Evolutionary conservation across 1,140 invertebrate genomes (phyloP).

Genomic region (Drosophila watanabei): DNA sequence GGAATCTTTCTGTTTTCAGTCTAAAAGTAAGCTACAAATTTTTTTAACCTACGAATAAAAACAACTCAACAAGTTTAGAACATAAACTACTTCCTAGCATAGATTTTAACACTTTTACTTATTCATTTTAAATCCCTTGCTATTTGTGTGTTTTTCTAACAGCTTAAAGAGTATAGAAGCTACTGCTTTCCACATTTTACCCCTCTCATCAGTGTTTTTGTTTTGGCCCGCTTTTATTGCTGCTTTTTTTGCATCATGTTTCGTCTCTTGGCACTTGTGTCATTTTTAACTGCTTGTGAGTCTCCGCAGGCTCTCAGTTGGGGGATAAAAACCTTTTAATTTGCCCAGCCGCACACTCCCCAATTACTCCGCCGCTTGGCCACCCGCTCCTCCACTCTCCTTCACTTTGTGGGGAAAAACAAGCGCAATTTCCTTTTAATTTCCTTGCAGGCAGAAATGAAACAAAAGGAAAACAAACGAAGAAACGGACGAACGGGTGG

Average conservation of each 20-base stretch:
- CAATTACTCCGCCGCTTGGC: slow-evolving; percentile 5
- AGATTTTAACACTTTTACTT: not conserved
- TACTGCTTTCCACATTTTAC: not conserved
- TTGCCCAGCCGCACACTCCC: slow-evolving; percentile 45
- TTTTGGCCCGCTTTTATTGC: slow-evolving; percentile 7
- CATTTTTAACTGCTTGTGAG: slow-evolving; percentile 75
- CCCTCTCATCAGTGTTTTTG: not conserved
- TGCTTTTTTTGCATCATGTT: slow-evolving; percentile 28
- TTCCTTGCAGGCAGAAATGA: slow-evolving; percentile 56
- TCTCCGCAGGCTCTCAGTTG: slow-evolving; percentile 56
- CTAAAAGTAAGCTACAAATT: not conserved
- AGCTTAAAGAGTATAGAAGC: not conserved
- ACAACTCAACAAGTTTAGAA: not conserved
- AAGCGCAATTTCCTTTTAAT: slow-evolving; percentile 81
- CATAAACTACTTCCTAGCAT: too few species aligned
- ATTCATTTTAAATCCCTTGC: not conserved
- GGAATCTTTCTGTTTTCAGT: not conserved
- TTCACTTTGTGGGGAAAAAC: slow-evolving; percentile 34
- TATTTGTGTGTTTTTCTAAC: not conserved
- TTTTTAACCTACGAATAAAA: not conserved
- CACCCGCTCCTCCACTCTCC: not conserved
- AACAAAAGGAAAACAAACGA: slow-evolving; percentile 21
- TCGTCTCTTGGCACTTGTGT: slow-evolving; percentile 59
- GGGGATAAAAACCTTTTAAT: slow-evolving; percentile 61
- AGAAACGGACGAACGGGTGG: not conserved